Base-by-base conservation (phyloP, 2,888 invertebrate species). In the Sympetrum striolatum region DNA sequence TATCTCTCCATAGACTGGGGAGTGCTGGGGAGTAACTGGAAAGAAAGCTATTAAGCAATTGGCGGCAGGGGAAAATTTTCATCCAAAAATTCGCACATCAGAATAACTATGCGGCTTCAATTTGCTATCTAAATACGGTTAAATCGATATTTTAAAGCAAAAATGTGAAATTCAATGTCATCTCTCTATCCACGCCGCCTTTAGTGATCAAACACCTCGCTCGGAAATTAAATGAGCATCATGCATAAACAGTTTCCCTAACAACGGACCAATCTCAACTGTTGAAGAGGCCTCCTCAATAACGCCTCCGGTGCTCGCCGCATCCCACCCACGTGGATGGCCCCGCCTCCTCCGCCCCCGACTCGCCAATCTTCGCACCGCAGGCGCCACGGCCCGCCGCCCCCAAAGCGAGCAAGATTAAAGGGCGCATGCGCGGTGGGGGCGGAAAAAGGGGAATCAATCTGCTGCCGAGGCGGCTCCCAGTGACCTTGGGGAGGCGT, bases 301-400 rank as follows among this genome's bases (percentile, higher is more conserved):
- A 73, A 25, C 73, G 73, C 73, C 73, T 31, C 25, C 80, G 39
- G 31, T 64, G 31, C 35, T 44, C 81, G 22, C 58, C 82, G 37
- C 6, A 86, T 86, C 86, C 86, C 86, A 86, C 86, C 86, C 86
- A 86, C 86, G 86, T 86, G 82, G 82, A 82, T 82, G 22, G 58
- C 64, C 37, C n/a, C 37, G 18, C 35, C 60, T 0, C 86, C 82
- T 37, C 22, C 31, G 31, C 58, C 15, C 53, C 58, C 82, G 58
- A 81, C n/a, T 81, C 81, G 81, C 81, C 81, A 81, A 81, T 81
- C 81, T 81, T 81, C 81, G 44, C 81, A 81, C 81, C 81, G 48
- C 81, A 48, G 81, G 81, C 81, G 81, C 81, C 48, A 48, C 48
- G 48, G 48, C 81, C 81, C 48, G 12, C 48, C 81, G 44, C 81